Evolutionary conservation across 1,140 invertebrate species (phyloP), one percentile per base, ranked within the genome.

Genomic region (Sinonovacula constricta): DNA sequence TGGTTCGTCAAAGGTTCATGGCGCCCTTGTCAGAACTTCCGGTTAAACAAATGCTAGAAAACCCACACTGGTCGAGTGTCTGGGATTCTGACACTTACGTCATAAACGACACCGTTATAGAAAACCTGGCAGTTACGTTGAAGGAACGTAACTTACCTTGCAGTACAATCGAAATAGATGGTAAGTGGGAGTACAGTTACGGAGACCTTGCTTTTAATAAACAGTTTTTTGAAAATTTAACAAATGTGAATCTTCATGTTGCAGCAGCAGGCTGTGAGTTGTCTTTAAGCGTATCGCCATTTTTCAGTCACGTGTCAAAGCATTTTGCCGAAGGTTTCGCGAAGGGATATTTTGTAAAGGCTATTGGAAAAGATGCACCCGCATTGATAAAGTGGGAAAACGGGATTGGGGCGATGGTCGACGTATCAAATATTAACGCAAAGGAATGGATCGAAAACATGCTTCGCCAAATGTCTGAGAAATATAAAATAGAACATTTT

Each of bases 251-350:
- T 3, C 81, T 91, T 0, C 85, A 93, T 18, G 80, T 97, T 0
- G 94, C 95, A 81, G 81, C 84, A 0, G 88, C 93, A 79, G 94
- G 94, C 0, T 96, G 95, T 83, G 92, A 94, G 0, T 94, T 96
- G 0, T 96, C 96, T 0, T 88, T 98, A 0, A 98, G 96, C 96
- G 93, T 96, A 24, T 96, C 97, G 93, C 97, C 97, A 0, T 98
- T 98, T 83, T 95, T 97, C 31, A 97, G 97, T 85, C 92, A 93
- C 62, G 92, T 94, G 39, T 97, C 96, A 85, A 88, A 92, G 14
- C 92, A 92, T 5, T 94, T 93, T 54, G 70, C 79, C 18, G 76
- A 85, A 45, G 85, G 85, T 5, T 57, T 87, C 26, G 54, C 57
- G 22, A 70, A 81, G 24, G 75, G 67, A 5, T 81, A 81, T 78